Percentiles rank a stretch among this genome's conserved stretches.
phyloP scores from a whole-genome alignment of 1,140 invertebrate species.

The Ridgeia piscesae region DNA sequence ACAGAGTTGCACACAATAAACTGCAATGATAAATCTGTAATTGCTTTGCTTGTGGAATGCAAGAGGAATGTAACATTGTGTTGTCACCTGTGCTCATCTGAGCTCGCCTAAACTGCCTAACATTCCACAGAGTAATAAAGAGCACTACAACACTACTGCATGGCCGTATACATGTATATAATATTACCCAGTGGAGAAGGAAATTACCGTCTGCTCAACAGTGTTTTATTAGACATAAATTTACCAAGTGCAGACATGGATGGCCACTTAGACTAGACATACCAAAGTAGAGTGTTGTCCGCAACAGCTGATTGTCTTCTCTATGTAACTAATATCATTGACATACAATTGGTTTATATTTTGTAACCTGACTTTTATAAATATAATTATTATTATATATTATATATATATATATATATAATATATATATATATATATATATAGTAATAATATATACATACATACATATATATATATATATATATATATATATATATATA shows the following conservation, averaged over 20 bases:
- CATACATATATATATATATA: no score
- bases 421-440: no score
- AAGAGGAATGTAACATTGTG: background rate
- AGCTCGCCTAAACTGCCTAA: background rate
- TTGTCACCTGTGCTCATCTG: background rate
- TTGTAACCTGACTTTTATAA: no score
- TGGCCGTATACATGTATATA: background rate
- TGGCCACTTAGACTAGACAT: background rate
- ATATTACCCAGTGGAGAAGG: background rate
- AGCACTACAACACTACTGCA: background rate
- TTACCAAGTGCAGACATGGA: background rate
- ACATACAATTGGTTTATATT: no score
- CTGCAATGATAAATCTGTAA: slow-evolving; percentile 1
- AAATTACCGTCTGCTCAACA: background rate
- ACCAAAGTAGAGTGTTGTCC: background rate
- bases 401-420: no score
- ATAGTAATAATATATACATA: no score
- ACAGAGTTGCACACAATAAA: background rate
- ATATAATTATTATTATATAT: no score
- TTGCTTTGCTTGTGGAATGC: background rate
- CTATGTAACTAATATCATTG: no score
- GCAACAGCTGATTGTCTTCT: no score
- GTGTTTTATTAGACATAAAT: background rate
- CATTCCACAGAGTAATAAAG: background rate
- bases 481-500: no score